Base-by-base conservation (phyloP, 2,888 invertebrate species). In the Piscicola geometra region DNA sequence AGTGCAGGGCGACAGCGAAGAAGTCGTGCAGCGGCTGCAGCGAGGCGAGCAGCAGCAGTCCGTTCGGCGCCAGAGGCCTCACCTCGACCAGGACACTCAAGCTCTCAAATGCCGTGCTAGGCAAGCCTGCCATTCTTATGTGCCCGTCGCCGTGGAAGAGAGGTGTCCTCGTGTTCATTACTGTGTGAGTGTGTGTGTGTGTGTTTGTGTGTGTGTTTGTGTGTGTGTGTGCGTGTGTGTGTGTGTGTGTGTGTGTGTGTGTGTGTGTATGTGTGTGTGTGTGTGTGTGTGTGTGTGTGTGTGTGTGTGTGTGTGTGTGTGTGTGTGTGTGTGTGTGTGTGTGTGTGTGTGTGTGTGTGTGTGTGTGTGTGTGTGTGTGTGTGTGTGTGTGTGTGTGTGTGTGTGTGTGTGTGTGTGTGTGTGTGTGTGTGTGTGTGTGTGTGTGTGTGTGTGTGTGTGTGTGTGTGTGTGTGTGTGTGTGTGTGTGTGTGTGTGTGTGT, bases 121-220 rank as follows among this genome's bases (percentile, higher is more conserved):
- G 76, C 9, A 71, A 47, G 28, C 73, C 60, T 21, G 64, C 25
- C 28, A 76, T 28, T 36, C 36, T 60, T 30, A 76, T 41, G 71
- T 60, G 56, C 3, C 76, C 76, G 52, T 76, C 64, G 21, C 76
- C 76, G 47, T 71, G 71, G 56, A 76, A 76, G 15, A 35, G 35
- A 5, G 76, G 76, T 36, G 47, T 28, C 35, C 41, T 64, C 32
- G 35, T 35, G 35, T 68, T 68, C 32, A 0, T 1, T 1, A 68
- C 36, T 68, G 68, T 36, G 35, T 35, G 30, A 32, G n/a, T 21
- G 68, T 36, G 30, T 18, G 35, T 36, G 41, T 5, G 41, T 41
- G 15, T 28, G 32, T 3, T 12, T 30, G 28, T 28, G 3, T 66
- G 30, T 25, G 18, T 30, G 32, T 1, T 0, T 9, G 28, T 28